These are phyloP conservation scores for Cataglyphis livida DNA, from an alignment of 2,888 invertebrate genomes.

Conservation along the genomic window DNA sequence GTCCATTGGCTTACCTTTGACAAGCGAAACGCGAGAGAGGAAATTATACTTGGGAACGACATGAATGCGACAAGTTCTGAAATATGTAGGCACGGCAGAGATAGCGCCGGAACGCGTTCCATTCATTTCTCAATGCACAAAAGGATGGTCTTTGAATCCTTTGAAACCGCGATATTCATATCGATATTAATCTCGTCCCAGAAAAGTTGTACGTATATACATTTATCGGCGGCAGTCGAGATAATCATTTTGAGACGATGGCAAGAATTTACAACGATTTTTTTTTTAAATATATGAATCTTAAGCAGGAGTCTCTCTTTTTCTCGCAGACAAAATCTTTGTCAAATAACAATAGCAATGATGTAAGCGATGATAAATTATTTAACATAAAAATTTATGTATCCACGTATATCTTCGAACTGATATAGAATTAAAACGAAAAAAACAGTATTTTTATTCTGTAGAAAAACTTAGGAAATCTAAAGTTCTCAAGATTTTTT, in stretches of 20 bases:
- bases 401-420: neutral
- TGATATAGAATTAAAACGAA: neutral
- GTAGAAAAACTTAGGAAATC: neutral
- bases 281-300: neutral
- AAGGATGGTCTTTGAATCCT: neutral
- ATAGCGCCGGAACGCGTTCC: neutral
- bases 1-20: neutral
- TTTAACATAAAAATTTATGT: neutral
- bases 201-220: neutral
- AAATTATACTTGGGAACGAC: conserved; percentile 59
- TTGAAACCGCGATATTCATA: neutral
- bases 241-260: neutral
- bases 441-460: neutral
- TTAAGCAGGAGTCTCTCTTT: neutral
- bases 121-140: neutral
- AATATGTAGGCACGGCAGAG: conserved; percentile 64
- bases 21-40: conserved; percentile 43
- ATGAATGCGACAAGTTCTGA: conserved; percentile 71
- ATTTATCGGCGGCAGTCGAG: neutral
- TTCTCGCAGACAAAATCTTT: neutral
- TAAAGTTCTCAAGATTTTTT: neutral
- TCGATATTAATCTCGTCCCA: neutral
- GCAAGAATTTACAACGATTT: neutral
- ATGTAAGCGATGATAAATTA: neutral
- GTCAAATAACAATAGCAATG: neutral